Base-by-base conservation (phyloP, 1,140 invertebrate genomes). In the Procambarus virginalis region DNA sequence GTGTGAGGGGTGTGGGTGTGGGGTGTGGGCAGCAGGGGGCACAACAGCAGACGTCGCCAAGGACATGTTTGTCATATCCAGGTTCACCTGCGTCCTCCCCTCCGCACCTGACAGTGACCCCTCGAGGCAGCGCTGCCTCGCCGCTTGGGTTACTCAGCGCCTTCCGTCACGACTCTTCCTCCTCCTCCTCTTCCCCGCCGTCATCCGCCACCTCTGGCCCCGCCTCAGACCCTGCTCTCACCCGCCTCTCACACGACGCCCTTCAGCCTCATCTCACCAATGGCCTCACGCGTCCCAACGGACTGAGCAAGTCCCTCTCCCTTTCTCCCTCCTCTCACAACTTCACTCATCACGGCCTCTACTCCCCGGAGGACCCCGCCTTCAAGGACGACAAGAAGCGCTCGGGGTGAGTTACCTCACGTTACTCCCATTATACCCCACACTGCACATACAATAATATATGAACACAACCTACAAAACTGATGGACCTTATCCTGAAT, bases 341-440 rank as follows among this genome's bases (percentile, higher is more conserved):
- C 75, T 82, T 80, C 84, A 51, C 77, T 45, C 89, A 85, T 46
- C 81, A 90, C 49, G 81, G 77, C 17, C 75, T 84, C 17, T 83
- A 84, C 76, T 64, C 81, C 17, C 55, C 80, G 20, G 84, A 91
- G 22, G 90, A 91, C 12, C 64, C 84, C 68, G 34, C 80, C 70
- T 86, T 78, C 46, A 91, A 86, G 81, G 91, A 88, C 73, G 86
- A 91, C 55, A 91, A 91, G 76, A 91, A 91, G 73, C 85, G 91
- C 48, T 91, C 91, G 70, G 91, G 91, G 91, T 91, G 20, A 60
- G 91, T 82, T 64, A 20, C 60, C 20, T 20, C 20, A 17, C 3
- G 12, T 55, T 5, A 55, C 51, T 55, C 51, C 34, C 34, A 34
- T 34, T 34, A 34, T 34, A 64, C 60, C 14, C 10, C 60, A 64